Evolutionary conservation across 2,113 vertebrate species (phyloP).

Genomic region (pig (Sus scrofa)): T2T-Sscrofa CM000819.6:94762001-94762500

Average conservation of each 20-base stretch:
- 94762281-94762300: neutral
- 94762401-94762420: conserved; percentile 24
- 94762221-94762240: neutral
- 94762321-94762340: conserved; percentile 22
- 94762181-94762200: neutral
- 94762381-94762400: conserved; percentile 39
- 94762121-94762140: neutral
- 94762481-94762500: neutral
- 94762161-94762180: conserved; percentile 6
- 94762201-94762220: conserved; percentile 38
- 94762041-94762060: neutral
- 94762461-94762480: neutral
- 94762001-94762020: too few species aligned
- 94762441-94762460: conserved; percentile 46
- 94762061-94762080: neutral
- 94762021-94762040: neutral
- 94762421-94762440: neutral
- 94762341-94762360: neutral
- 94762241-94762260: neutral
- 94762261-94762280: conserved; percentile 1
- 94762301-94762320: neutral
- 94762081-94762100: neutral
- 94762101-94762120: neutral
- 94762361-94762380: neutral
- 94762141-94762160: neutral